phyloP scores from a whole-genome alignment of 2,797 vertebrate species.

The Pseudomugil gertrudae region DNA sequence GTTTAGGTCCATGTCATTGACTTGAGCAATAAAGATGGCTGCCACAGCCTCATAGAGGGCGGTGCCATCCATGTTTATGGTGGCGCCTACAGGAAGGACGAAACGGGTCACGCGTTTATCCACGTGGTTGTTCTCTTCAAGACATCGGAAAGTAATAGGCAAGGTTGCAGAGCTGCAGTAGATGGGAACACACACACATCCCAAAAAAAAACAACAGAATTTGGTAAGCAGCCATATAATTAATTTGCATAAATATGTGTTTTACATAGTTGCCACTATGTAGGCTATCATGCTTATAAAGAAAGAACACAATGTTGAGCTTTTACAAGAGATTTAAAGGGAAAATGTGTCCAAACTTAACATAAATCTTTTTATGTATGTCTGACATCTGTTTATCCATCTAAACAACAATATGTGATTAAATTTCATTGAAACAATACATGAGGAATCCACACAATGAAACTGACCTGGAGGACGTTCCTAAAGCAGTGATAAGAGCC shows the following conservation, averaged over 20 bases:
- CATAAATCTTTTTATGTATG: background rate
- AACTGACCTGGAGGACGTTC: constrained; percentile 93
- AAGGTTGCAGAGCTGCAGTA: constrained; percentile 90
- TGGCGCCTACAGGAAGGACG: constrained; percentile 94
- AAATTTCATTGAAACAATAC: background rate
- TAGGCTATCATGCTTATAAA: background rate
- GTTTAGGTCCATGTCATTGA: constrained; percentile 95
- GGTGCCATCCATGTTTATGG: constrained; percentile 98
- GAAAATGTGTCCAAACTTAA: no score
- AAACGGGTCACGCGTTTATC: constrained; percentile 95
- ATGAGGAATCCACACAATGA: background rate
- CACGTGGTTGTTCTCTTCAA: constrained; percentile 93
- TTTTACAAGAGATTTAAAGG: background rate
- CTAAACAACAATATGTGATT: background rate
- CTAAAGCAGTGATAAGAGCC: constrained; percentile 94
- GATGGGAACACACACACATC: background rate
- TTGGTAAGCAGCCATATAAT: no score
- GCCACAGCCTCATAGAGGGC: constrained; percentile 95
- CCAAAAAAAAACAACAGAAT: no score
- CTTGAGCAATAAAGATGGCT: constrained; percentile 97
- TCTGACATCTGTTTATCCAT: background rate
- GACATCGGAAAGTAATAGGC: constrained; percentile 95
- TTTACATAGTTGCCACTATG: background rate
- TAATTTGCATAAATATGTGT: background rate
- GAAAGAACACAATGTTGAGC: background rate